phyloP scores from a whole-genome alignment of 2,113 vertebrate genomes.

The Siniperca knerii region DNA sequence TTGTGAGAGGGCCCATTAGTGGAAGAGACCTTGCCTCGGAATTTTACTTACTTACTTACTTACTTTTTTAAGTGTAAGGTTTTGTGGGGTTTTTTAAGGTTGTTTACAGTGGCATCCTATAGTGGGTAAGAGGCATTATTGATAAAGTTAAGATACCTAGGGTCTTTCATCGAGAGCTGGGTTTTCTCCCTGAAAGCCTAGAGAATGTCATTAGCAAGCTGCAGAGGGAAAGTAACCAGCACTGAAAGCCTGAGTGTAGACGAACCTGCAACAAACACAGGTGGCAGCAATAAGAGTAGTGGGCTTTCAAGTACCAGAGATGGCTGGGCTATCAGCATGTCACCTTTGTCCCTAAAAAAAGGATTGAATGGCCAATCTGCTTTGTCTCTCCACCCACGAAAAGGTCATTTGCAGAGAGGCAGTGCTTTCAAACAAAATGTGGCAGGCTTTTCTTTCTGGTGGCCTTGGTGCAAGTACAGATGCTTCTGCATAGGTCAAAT shows the following conservation, averaged over 20 bases:
- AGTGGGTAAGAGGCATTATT: constrained; percentile 26
- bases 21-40: constrained; percentile 10
- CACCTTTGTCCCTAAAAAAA: constrained; percentile 58
- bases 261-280: constrained; percentile 57
- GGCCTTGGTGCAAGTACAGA: constrained; percentile 17
- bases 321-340: constrained; percentile 58
- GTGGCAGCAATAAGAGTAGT: constrained; percentile 52
- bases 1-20: constrained; percentile 56
- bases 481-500: constrained; percentile 48
- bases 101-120: constrained; percentile 37
- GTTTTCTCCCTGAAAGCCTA: constrained; percentile 21
- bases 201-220: constrained; percentile 63
- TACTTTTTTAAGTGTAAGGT: not conserved
- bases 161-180: constrained; percentile 34
- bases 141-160: constrained; percentile 30
- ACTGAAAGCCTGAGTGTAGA: constrained; percentile 56
- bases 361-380: constrained; percentile 61
- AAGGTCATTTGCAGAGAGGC: constrained; percentile 69
- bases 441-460: constrained; percentile 57
- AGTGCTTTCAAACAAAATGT: constrained; percentile 68
- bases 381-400: constrained; percentile 58
- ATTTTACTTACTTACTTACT: not conserved
- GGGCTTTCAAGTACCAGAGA: constrained; percentile 65
- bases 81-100: constrained; percentile 21
- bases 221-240: constrained; percentile 40